phyloP scores from a whole-genome alignment of 2,113 vertebrate genomes.

The Melanerpes aurifrons region DNA sequence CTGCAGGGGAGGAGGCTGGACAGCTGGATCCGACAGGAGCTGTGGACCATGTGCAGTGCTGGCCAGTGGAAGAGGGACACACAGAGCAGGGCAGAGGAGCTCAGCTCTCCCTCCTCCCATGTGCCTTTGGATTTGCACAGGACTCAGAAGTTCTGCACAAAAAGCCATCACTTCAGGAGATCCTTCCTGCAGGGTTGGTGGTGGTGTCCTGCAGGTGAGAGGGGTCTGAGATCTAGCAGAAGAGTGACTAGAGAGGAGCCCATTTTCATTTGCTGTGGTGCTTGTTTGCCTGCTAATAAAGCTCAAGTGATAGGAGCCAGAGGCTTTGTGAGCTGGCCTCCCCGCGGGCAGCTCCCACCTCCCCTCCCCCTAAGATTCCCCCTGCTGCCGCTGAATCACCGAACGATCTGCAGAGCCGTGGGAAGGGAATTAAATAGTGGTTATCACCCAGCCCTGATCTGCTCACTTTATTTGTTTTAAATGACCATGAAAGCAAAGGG shows the following conservation, averaged over 20 bases:
- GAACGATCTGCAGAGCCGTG: slow-evolving; percentile 39
- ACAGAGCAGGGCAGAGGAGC: not conserved
- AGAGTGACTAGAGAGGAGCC: not conserved
- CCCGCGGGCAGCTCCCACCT: slow-evolving; percentile 39
- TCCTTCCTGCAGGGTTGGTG: not conserved
- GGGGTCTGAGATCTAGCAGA: not conserved
- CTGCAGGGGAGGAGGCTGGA: not conserved
- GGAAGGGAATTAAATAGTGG: slow-evolving; percentile 58
- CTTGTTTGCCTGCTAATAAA: not conserved
- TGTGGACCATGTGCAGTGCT: not conserved
- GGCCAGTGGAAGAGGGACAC: not conserved
- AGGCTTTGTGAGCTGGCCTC: not conserved
- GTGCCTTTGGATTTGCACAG: not conserved
- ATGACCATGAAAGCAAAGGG: slow-evolving; percentile 49
- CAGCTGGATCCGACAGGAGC: not conserved
- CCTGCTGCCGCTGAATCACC: slow-evolving; percentile 39
- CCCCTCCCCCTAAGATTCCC: not conserved
- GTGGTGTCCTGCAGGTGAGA: not conserved
- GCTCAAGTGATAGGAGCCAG: not conserved
- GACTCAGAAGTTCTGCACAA: not conserved
- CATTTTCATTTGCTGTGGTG: not conserved
- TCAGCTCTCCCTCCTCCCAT: not conserved
- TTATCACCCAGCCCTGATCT: slow-evolving; percentile 1
- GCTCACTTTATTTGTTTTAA: slow-evolving; percentile 63
- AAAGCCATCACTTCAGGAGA: not conserved